Evolutionary conservation across 2,888 invertebrate genomes (phyloP), one percentile per base, ranked within the genome.

Genomic region (Vesta saturnalis): DNA sequence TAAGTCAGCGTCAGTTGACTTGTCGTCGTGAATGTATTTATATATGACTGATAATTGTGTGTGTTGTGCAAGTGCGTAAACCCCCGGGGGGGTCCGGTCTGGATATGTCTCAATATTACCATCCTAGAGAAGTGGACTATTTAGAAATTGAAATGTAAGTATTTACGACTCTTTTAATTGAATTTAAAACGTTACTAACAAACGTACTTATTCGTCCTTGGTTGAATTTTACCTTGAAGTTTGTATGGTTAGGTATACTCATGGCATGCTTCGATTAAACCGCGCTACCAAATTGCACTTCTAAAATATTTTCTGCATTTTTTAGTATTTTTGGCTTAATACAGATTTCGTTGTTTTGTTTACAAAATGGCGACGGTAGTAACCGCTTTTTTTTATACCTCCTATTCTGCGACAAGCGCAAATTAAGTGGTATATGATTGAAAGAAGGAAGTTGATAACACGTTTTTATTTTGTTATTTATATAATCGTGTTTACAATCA

Each of bases 21-120:
- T 56, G 56, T 56, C 15, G 14, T 18, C n/a, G 19, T 58, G 21
- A n/a, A n/a, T 54, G 3, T 21, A 18, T 58, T 14, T 15, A 12
- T 56, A 30, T 15, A 56, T 30, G 55, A 39, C 19, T 14, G 19
- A 39, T 18, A 43, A 49, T 57, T 64, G 58, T 58, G 78, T 77
- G 74, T 71, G 71, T 74, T 77, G 74, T 76, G 80, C 76, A 78
- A 74, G 79, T 79, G 77, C 75, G 73, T 73, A 74, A 68, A 77
- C 77, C 79, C 79, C 77, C 70, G 71, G 74, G 77, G 79, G 79
- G 77, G 78, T 73, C 77, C 73, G 73, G 64, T 72, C 70, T 73
- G 80, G 82, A 80, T 80, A 82, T 82, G 82, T 80, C 80, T 74
- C 77, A 78, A 68, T 80, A 77, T 72, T 81, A 79, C 71, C 74